These are phyloP conservation scores for Pteropus alecto DNA, from an alignment of 2,113 vertebrate genomes.

Conservation along the genomic window DNA sequence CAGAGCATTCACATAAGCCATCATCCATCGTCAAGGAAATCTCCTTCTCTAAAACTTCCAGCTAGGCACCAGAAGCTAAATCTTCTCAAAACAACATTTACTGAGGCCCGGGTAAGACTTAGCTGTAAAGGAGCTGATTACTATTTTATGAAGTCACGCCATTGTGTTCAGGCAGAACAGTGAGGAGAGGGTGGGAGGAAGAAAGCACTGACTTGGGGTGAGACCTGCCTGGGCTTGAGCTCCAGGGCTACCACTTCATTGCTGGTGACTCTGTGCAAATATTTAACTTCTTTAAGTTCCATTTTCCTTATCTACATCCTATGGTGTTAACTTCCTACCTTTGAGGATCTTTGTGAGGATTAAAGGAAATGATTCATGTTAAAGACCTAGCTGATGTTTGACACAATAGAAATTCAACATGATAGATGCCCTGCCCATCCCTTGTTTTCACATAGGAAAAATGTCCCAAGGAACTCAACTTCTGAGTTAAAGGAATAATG, in stretches of 20 bases:
- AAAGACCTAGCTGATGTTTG: background rate
- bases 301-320: background rate
- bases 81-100: background rate
- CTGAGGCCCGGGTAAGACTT: background rate
- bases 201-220: background rate
- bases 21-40: background rate
- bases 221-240: background rate
- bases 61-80: background rate
- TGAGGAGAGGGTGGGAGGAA: background rate
- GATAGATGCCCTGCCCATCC: background rate
- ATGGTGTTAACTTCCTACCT: background rate
- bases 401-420: background rate
- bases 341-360: background rate
- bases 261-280: background rate
- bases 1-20: no score
- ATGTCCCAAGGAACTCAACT: background rate
- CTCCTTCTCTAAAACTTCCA: background rate
- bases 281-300: background rate
- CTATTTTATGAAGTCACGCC: background rate
- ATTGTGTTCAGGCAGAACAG: background rate
- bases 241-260: background rate
- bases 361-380: background rate
- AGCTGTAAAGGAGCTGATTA: background rate
- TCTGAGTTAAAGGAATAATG: background rate
- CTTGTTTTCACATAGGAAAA: slow-evolving; percentile 14